Evolutionary conservation across 2,888 invertebrate genomes (phyloP).

Genomic region (Folsomia candida): DNA sequence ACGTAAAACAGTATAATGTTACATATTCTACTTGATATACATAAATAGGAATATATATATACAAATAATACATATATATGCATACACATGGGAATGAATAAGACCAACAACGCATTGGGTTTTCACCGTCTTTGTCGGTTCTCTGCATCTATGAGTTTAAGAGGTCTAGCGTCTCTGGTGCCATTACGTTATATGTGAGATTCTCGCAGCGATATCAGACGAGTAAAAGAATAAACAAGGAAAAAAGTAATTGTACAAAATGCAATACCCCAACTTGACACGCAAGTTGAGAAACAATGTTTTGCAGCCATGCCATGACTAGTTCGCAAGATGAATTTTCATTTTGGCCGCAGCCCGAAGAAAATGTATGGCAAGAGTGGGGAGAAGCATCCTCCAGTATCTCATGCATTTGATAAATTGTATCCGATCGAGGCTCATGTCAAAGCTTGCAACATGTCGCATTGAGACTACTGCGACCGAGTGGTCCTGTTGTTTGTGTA

Average conservation of each 20-base stretch:
- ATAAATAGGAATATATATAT: too few relatives aligned
- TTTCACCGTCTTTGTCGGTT: too few relatives aligned
- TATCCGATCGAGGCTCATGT: neutral
- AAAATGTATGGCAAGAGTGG: neutral
- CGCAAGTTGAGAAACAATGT: neutral
- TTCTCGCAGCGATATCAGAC: too few relatives aligned
- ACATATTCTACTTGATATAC: too few relatives aligned
- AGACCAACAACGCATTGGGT: too few relatives aligned
- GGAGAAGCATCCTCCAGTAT: neutral
- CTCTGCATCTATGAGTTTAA: too few relatives aligned
- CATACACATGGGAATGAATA: too few relatives aligned
- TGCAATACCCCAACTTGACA: neutral
- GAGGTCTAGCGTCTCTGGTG: too few relatives aligned
- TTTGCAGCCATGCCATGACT: neutral
- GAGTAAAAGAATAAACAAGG: too few relatives aligned
- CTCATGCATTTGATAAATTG: neutral
- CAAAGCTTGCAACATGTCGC: neutral
- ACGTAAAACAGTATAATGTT: too few relatives aligned
- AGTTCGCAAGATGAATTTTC: neutral
- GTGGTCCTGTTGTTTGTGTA: neutral
- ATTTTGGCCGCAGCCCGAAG: neutral
- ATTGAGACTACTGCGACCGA: neutral
- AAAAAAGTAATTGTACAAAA: neutral
- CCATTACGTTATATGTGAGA: too few relatives aligned
- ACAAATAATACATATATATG: too few relatives aligned